Evolutionary conservation across 2,797 vertebrate genomes (phyloP).

Genomic region (Potorous gilbertii): DNA sequence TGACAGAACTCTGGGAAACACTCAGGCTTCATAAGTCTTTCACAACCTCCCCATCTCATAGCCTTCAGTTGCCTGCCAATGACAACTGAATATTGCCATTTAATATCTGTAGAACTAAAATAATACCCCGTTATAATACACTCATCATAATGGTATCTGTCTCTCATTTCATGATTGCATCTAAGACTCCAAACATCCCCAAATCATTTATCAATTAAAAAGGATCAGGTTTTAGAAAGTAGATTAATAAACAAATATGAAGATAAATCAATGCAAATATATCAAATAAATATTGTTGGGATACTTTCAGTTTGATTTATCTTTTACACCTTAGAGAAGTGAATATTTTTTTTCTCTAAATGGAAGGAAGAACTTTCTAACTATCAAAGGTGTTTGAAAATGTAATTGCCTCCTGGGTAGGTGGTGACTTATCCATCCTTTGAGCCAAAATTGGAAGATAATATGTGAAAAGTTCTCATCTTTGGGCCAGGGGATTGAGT

Average conservation of each 20-base stretch:
- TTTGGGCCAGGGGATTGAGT: not conserved
- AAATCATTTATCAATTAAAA: not conserved
- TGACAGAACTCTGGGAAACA: not conserved
- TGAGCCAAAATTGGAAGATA: not conserved
- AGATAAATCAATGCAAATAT: accelerated
- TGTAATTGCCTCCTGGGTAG: not conserved
- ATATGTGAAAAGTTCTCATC: not conserved
- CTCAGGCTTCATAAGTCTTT: not conserved
- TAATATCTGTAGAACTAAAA: not conserved
- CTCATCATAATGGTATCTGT: not conserved
- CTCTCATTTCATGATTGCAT: accelerated
- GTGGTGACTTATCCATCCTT: not conserved
- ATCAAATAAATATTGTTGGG: not conserved
- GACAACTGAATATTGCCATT: not conserved
- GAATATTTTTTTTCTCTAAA: not conserved
- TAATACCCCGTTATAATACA: not conserved
- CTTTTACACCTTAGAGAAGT: not conserved
- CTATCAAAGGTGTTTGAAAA: not conserved
- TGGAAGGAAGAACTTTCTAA: not conserved
- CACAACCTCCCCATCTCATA: not conserved
- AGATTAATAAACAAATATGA: not conserved
- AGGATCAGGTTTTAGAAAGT: not conserved
- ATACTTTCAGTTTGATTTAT: not conserved
- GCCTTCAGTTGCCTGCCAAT: not conserved
- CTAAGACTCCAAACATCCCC: not conserved